Base-by-base conservation (phyloP, 2,888 invertebrate genomes). In the Euplexia lucipara region DNA sequence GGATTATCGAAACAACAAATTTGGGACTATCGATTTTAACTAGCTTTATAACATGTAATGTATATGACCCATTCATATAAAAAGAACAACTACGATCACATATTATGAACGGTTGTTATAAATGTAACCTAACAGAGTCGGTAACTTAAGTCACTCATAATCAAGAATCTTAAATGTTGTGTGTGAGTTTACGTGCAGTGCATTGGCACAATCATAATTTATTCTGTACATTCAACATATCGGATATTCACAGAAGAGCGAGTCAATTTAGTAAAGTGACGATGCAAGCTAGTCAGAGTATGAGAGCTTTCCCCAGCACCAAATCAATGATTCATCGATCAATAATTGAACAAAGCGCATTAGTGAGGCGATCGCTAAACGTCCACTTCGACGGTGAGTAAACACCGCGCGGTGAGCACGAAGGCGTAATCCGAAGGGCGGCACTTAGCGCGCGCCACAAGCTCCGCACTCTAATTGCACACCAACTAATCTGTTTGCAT, bases 391-490 rank as follows among this genome's bases (percentile, higher is more conserved):
- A 78, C 88, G 88, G 89, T 86, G 89, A 86, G 91, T 82, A 86
- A 87, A 88, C 85, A 84, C 54, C 39, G 74, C 67, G 71, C 72
- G 68, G 73, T 70, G 72, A 92, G 90, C 91, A 90, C 85, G 89
- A 91, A 93, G 90, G 90, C 92, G 90, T 94, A 94, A 94, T 95
- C 95, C 91, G 90, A 87, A 88, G 89, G 89, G 86, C 91, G 89
- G 92, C 95, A 95, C 95, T 94, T 93, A 94, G 90, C 82, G 87
- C 82, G 86, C 85, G 87, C 94, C 94, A 82, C 95, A 93, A 94
- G 90, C 93, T 86, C 88, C 85, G 82, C 87, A 88, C 91, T 91
- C 91, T 94, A 94, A 95, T 93, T 92, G 94, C 91, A 88, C 86
- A 86, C 85, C 87, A 89, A 90, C 90, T 94, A 94, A 95, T 93